Evolutionary conservation across 1,140 invertebrate species (phyloP), one percentile per base, ranked within the genome.

Genomic region (Acromyrmex echinatior): DNA sequence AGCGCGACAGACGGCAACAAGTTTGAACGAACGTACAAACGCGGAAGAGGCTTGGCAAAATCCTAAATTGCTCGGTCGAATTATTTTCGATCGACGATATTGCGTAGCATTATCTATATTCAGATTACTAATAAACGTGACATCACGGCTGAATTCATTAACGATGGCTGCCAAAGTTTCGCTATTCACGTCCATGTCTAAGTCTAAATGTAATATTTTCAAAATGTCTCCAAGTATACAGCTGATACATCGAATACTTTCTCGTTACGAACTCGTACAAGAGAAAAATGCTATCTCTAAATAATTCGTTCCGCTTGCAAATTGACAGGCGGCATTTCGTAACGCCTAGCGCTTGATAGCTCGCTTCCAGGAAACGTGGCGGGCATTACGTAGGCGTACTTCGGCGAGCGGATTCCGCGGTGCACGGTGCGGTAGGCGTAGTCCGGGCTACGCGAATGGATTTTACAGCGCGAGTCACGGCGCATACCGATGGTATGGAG

Each of bases 1-100:
- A 70, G 87, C 86, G 78, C 87, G 88, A 93, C 91, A 89, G 91
- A 90, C 87, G 92, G 88, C 63, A 63, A 51, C 56, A 45, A 84
- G 58, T 76, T 62, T 14, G 51, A 21, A 1, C 65, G 66, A 31
- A 14, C 56, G 56, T 9, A 9, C 21, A 21, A 21, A 49, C 65
- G 12, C 16, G 25, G 5, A 49, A 53, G 45, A 60, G 39, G 25
- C 18, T 10, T 21, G 25, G 62, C 35, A 35, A 62, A 60, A 49
- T 66, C 56, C 12, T 70, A 25, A 58, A 35, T 53, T 56, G 14
- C 14, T 1, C 31, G n/a, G 31, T 39, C 12, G 18, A 45, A 81
- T 56, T 35, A 70, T 18, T 70, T 25, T 80, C 28, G 49, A 70
- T 25, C 28, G 28, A 70, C 35, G n/a, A 45, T 51, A 51, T 9